Evolutionary conservation across 2,113 vertebrate genomes (phyloP).

Genomic region (Arvicanthis niloticus): DNA sequence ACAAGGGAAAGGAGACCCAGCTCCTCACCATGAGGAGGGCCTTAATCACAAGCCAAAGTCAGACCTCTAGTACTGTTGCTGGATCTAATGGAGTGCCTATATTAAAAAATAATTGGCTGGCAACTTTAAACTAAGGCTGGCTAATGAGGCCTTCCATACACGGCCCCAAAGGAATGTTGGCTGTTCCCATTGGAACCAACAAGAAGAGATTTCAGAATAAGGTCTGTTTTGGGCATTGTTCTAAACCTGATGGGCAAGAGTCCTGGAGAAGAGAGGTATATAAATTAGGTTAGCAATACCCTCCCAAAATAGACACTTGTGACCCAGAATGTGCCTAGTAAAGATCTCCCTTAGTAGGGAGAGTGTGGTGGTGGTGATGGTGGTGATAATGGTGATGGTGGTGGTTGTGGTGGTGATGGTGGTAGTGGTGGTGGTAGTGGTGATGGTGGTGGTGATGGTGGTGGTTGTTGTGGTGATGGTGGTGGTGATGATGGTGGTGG

Average conservation of each 20-base stretch:
- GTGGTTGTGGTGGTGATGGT: too few species aligned
- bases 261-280: not conserved
- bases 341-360: not conserved
- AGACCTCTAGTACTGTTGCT: not conserved
- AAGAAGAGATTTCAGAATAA: not conserved
- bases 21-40: not conserved
- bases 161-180: not conserved
- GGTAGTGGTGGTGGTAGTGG: too few species aligned
- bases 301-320: too few species aligned
- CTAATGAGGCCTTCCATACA: not conserved
- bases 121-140: not conserved
- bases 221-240: not conserved
- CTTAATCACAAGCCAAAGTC: not conserved
- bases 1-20: not conserved
- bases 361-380: not conserved
- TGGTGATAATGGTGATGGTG: not conserved
- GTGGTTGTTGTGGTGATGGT: too few species aligned
- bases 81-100: not conserved
- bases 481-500: too few species aligned
- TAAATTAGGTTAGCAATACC: not conserved
- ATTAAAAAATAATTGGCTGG: constrained; percentile 25
- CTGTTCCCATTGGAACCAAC: not conserved
- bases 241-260: not conserved
- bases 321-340: not conserved
- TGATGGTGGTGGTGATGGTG: too few species aligned